Evolutionary conservation across 2,888 invertebrate genomes (phyloP).

Genomic region (Oxystoma pomonae): DNA sequence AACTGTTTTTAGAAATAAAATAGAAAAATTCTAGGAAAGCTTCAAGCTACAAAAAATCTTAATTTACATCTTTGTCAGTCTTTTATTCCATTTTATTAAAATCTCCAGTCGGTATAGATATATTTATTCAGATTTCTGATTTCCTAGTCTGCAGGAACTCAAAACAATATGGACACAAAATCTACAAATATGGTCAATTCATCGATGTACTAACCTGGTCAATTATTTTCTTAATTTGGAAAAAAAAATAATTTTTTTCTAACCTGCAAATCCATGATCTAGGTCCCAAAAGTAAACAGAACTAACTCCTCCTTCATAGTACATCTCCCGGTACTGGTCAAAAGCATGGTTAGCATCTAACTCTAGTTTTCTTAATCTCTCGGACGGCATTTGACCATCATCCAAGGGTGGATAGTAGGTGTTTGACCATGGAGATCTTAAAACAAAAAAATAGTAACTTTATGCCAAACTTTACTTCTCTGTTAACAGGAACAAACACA

Average conservation of each 20-base stretch:
- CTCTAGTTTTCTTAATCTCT: conserved; percentile 90
- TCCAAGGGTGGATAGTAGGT: conserved; percentile 96
- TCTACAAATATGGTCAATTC: neutral
- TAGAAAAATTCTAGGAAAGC: too few species aligned
- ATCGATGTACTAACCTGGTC: neutral
- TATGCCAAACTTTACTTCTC: too few species aligned
- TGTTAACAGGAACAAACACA: too few species aligned
- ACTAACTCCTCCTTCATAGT: conserved; percentile 98
- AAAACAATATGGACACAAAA: too few species aligned
- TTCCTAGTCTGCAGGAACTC: too few species aligned
- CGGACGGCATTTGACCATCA: conserved; percentile 98
- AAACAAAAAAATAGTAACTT: too few species aligned
- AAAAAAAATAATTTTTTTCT: conserved; percentile 15
- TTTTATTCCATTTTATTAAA: too few species aligned
- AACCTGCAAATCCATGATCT: conserved; percentile 95
- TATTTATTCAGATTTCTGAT: too few species aligned
- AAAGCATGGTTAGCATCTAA: conserved; percentile 98
- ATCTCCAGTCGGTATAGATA: too few species aligned
- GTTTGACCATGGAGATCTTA: conserved; percentile 97
- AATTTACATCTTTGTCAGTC: too few species aligned
- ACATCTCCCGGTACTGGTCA: conserved; percentile 98
- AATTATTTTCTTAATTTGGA: conserved; percentile 1
- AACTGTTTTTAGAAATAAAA: too few species aligned
- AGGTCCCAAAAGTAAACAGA: conserved; percentile 99
- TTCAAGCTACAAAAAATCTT: too few species aligned